Base-by-base conservation (phyloP, 2,888 invertebrate species). In the Tachina lurida region DNA sequence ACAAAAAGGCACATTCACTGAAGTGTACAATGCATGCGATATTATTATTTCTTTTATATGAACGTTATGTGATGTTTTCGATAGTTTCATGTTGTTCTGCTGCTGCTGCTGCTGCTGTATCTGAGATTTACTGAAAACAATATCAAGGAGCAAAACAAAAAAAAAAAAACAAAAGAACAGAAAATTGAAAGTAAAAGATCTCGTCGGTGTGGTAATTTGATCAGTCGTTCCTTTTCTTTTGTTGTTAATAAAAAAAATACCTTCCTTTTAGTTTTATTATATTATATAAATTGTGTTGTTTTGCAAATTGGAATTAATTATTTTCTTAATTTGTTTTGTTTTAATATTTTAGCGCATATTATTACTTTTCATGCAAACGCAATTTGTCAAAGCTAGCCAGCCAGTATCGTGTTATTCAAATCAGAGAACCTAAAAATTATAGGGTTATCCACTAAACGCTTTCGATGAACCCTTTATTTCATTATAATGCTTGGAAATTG, bases 161-260 rank as follows among this genome's bases (percentile, higher is more conserved):
- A 22, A 73, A 73, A 71, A 65, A 71, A 73, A 60, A 41, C 2
- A 43, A 13, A 56, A 52, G 52, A 13, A 12, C 43, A 2, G 4
- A 7, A 31, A 31, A 65, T 22, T 47, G 13, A 65, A 71, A 58
- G 41, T 49, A 75, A 80, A 77, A 67, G 45, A 81, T 80, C 73
- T 68, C 62, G 68, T 81, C 68, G 73, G 81, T 74, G 74, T 74
- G 77, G 85, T 85, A 85, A 85, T 82, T 70, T 71, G 85, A 85
- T 81, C 73, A 58, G 73, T 58, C 41, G n/a, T 52, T 74, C 22
- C 67, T 76, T 15, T 80, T 52, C 13, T 73, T 79, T 65, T 67
- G 19, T 80, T 65, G 68, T 68, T 56, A 58, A 63, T 43, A n/a
- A 78, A 67, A 76, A 74, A 67, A 76, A 74, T 68, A 49, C 39